These are phyloP conservation scores for Eucidaris tribuloides DNA, from an alignment of 35 echinoderm and acorn worm genomes.

Conservation along the genomic window DNA sequence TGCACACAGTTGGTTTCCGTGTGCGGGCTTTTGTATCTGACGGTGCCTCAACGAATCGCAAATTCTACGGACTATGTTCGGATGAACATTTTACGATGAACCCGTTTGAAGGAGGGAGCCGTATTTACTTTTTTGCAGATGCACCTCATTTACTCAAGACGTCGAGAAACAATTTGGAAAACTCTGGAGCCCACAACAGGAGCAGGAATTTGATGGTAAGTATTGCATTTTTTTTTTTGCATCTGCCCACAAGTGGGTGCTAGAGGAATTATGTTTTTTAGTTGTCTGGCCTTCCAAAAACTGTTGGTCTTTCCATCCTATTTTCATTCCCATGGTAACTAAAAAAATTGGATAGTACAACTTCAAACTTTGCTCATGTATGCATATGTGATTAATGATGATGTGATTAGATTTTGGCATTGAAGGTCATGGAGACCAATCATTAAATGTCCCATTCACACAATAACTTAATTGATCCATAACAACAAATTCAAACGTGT, in stretches of 20 bases:
- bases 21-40: constrained; percentile 26
- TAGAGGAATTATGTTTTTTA: too few species aligned
- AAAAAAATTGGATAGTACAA: too few species aligned
- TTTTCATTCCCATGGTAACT: too few species aligned
- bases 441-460: too few species aligned
- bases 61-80: constrained; percentile 16
- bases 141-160: background rate
- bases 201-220: constrained; percentile 41
- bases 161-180: background rate
- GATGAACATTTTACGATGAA: background rate
- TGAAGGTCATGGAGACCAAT: too few species aligned
- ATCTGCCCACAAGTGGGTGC: background rate
- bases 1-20: constrained; percentile 15
- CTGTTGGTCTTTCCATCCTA: too few species aligned
- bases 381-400: too few species aligned
- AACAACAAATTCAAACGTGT: too few species aligned
- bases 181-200: constrained; percentile 18
- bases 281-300: too few species aligned
- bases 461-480: too few species aligned
- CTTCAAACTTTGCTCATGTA: too few species aligned
- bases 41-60: constrained; percentile 34
- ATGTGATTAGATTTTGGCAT: too few species aligned
- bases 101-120: background rate
- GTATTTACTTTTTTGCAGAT: background rate
- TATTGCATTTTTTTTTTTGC: background rate